Conservation (phyloP, 2,888 invertebrate genomes). For the Eucriotettix oculatus region DNA sequence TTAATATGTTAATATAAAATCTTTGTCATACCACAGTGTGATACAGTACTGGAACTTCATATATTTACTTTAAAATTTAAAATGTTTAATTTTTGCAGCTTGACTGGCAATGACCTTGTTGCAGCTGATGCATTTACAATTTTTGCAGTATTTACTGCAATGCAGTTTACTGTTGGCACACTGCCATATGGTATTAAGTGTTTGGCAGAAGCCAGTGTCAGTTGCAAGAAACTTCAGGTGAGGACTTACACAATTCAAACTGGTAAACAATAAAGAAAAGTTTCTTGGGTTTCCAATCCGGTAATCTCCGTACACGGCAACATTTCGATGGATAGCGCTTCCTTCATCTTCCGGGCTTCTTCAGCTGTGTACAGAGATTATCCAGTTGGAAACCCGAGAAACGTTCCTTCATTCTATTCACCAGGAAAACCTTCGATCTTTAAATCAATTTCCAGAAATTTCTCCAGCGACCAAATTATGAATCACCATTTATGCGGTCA, state of each 20-base stretch:
- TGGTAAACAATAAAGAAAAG: not conserved
- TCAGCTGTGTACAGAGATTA: not conserved
- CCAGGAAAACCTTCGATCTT: too few relatives aligned
- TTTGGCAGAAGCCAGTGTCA: constrained; percentile 22
- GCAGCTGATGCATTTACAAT: constrained; percentile 24
- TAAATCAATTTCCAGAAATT: constrained; percentile 18
- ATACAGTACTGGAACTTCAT: too few relatives aligned
- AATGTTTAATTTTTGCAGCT: constrained; percentile 14
- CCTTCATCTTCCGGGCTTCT: too few relatives aligned
- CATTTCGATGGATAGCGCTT: too few relatives aligned
- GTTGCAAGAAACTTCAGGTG: constrained; percentile 22
- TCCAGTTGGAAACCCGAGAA: too few relatives aligned
- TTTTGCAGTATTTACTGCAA: constrained; percentile 27
- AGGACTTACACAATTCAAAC: not conserved
- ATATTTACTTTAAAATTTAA: too few relatives aligned
- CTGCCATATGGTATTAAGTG: constrained; percentile 24
- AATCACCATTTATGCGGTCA: constrained; percentile 14
- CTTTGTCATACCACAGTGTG: too few relatives aligned
- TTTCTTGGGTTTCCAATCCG: not conserved
- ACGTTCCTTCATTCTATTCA: too few relatives aligned
- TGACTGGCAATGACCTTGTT: constrained; percentile 18
- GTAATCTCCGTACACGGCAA: not conserved
- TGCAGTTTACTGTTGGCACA: constrained; percentile 28
- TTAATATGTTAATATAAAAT: too few relatives aligned
- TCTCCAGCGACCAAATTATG: constrained; percentile 23